Evolutionary conservation across 2,888 invertebrate species (phyloP).

Genomic region (Buathra laborator): DNA sequence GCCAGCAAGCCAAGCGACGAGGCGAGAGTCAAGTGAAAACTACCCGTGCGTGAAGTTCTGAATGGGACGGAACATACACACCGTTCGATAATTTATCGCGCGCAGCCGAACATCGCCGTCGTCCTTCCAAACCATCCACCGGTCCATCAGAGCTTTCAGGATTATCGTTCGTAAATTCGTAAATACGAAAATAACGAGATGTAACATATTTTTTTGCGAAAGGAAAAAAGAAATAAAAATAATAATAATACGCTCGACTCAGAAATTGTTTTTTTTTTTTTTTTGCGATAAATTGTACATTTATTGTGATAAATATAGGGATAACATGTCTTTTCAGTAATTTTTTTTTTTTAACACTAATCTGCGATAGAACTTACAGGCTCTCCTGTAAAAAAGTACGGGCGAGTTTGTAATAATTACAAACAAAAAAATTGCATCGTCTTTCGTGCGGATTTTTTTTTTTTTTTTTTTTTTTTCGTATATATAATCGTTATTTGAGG

Average conservation of each 20-base stretch:
- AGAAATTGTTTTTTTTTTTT: conserved; percentile 47
- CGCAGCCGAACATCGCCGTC: neutral
- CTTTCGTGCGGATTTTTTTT: conserved; percentile 34
- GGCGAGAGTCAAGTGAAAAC: conserved; percentile 26
- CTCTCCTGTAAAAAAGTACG: conserved; percentile 62
- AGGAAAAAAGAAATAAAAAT: conserved; percentile 10
- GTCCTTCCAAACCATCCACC: neutral
- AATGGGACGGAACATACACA: conserved; percentile 9
- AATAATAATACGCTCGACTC: conserved; percentile 6
- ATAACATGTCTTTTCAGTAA: conserved; percentile 63
- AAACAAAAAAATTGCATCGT: conserved; percentile 29
- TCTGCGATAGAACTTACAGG: conserved; percentile 68
- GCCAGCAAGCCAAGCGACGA: neutral
- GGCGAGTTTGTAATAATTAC: conserved; percentile 38
- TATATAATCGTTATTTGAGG: conserved; percentile 51
- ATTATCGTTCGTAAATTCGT: neutral
- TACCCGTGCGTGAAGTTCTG: conserved; percentile 6
- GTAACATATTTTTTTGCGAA: neutral
- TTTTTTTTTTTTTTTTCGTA: conserved; percentile 9
- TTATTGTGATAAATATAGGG: conserved; percentile 70
- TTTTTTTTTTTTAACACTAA: conserved; percentile 65
- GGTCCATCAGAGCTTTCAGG: neutral
- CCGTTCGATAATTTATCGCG: conserved; percentile 26
- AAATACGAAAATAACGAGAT: neutral
- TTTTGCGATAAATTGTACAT: conserved; percentile 70